Base-by-base conservation (phyloP, 1,140 invertebrate genomes). In the Conus betulinus region DNA sequence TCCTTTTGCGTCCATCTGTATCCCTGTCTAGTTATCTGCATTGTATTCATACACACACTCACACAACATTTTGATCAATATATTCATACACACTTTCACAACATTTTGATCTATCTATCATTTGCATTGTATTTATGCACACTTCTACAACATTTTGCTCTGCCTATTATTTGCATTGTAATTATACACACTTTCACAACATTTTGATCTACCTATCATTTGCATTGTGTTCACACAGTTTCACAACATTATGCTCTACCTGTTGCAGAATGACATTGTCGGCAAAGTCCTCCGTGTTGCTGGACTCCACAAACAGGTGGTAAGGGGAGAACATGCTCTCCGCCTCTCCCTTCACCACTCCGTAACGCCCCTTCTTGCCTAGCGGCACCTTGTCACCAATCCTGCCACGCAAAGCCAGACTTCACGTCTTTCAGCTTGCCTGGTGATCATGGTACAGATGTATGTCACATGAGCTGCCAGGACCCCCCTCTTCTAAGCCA, bases 361-460 rank as follows among this genome's bases (percentile, higher is more conserved):
- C 93, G 88, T 90, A 94, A 13, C 92, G 89, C 27, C 94, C 94
- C 82, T 92, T 93, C 90, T 93, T 94, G 25, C 83, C 91, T 83
- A 93, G 91, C 39, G 94, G 90, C 10, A 94, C 91, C 74, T 93
- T 87, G 5, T 94, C 93, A 15, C 94, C 94, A 83, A 94, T 91
- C 94, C 94, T 94, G 87, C 3, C 88, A 55, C 7, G 13, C 39
- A 53, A 39, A 39, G 39, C 39, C 39, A 39, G 39, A 39, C 39
- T 39, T 39, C 39, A 1, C 39, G 3, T 39, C 39, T 39, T 39
- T 39, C 39, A 39, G 39, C 39, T 39, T 39, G 39, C 39, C 39
- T 39, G 39, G 39, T 39, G 39, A 39, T 39, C 0, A 39, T 3
- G 39, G 39, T 39, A 39, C 39, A 39, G 39, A 39, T 39, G 39